A percentile compares a stretch with the other conserved stretches of the same genome.
Evolutionary conservation across 2,113 vertebrate genomes (phyloP).

Genomic region (Dasyurus viverrinus): DNA sequence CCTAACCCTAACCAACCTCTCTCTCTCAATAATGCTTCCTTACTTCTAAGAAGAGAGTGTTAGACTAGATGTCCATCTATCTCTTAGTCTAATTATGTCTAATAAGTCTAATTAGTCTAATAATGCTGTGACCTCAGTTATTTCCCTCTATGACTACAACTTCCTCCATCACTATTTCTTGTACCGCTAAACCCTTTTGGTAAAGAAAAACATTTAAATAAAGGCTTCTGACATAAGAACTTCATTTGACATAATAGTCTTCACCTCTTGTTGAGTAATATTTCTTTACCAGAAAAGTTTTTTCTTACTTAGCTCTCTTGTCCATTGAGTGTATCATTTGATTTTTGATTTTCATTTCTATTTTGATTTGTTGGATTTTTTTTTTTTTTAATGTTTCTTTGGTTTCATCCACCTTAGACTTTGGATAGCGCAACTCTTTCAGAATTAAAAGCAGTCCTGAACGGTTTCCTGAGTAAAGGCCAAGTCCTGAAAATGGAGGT

Average conservation of each 20-base stretch:
- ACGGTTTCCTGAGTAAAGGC: slow-evolving; percentile 91
- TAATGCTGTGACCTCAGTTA: not conserved
- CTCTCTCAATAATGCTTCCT: not conserved
- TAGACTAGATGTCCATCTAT: not conserved
- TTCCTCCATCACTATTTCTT: not conserved
- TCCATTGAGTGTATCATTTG: not conserved
- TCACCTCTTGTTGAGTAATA: not conserved
- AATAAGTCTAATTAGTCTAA: no score
- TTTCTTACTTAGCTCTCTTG: not conserved
- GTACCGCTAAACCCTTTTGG: not conserved
- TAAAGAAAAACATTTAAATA: not conserved
- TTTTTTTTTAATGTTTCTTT: slow-evolving; percentile 14
- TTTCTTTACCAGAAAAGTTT: not conserved
- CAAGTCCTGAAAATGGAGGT: slow-evolving; percentile 92
- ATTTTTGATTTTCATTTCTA: not conserved
- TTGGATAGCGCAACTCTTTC: slow-evolving; percentile 89
- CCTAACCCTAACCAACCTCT: no score
- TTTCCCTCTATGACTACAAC: not conserved
- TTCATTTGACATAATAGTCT: not conserved
- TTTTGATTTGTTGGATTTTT: not conserved
- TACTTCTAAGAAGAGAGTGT: not conserved
- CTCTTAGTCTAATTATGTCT: not conserved
- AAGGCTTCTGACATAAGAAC: not conserved
- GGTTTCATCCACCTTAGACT: slow-evolving; percentile 81
- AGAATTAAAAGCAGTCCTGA: slow-evolving; percentile 92